Percentiles rank a stretch among this genome's conserved stretches.
These are phyloP conservation scores for Melitaea athalia DNA, from an alignment of 2,888 invertebrate species.

Conservation along the genomic window DNA sequence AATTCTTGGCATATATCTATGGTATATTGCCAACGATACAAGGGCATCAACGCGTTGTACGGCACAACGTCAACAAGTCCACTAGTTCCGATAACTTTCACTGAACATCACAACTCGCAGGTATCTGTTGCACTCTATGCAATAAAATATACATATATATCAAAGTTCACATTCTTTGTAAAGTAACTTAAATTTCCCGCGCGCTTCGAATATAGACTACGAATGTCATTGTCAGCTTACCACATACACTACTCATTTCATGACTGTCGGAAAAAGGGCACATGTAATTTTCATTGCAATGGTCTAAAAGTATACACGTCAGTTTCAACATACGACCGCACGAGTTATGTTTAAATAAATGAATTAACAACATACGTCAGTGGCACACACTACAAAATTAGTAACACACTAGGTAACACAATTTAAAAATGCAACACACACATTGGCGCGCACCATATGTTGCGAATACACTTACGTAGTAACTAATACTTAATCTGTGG, in stretches of 20 bases:
- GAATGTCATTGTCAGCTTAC: slow-evolving; percentile 64
- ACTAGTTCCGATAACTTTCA: slow-evolving; percentile 67
- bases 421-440: slow-evolving; percentile 55
- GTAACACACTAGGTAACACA: slow-evolving; percentile 44
- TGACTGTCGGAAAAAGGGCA: slow-evolving; percentile 45
- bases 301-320: slow-evolving; percentile 27
- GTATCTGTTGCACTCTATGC: slow-evolving; percentile 32
- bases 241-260: slow-evolving; percentile 39
- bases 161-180: slow-evolving; percentile 35
- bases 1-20: slow-evolving; percentile 62
- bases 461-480: slow-evolving; percentile 48
- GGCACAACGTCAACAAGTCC: slow-evolving; percentile 62
- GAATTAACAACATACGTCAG: slow-evolving; percentile 41
- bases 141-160: slow-evolving; percentile 22
- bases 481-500: no score
- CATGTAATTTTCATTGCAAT: slow-evolving; percentile 44
- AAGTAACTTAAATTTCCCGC: slow-evolving; percentile 64
- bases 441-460: slow-evolving; percentile 54
- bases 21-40: slow-evolving; percentile 67
- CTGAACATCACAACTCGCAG: slow-evolving; percentile 43
- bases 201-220: slow-evolving; percentile 46
- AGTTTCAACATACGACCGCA: slow-evolving; percentile 37
- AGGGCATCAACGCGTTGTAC: slow-evolving; percentile 53
- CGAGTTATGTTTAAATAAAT: slow-evolving; percentile 47
- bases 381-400: slow-evolving; percentile 36